These are phyloP conservation scores for Polylopha cassiicola DNA, from an alignment of 2,888 invertebrate species.

Conservation along the genomic window DNA sequence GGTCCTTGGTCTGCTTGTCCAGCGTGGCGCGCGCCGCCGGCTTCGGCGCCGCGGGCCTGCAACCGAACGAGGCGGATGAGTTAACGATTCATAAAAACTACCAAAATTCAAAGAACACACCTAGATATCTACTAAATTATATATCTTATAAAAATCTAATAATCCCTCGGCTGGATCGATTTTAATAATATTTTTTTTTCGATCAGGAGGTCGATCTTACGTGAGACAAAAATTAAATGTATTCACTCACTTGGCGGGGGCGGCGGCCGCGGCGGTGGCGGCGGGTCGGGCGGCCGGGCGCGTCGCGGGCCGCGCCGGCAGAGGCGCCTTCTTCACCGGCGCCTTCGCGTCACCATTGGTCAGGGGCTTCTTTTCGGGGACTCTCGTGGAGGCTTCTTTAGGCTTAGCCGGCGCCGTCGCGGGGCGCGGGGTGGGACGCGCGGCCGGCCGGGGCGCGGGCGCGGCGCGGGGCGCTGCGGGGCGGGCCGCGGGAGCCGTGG, in stretches of 20 bases:
- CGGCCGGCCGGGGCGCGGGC: slow-evolving; percentile 24
- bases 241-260: slow-evolving; percentile 37
- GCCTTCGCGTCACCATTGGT: slow-evolving; percentile 76
- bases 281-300: slow-evolving; percentile 33
- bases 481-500: background rate
- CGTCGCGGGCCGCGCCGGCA: slow-evolving; percentile 32
- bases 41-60: slow-evolving; percentile 44
- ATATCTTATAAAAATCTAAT: too few species aligned
- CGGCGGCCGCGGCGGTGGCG: slow-evolving; percentile 30
- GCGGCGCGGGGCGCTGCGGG: slow-evolving; percentile 17
- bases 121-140: too few species aligned
- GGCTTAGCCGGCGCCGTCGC: slow-evolving; percentile 36
- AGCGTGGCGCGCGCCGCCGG: slow-evolving; percentile 38
- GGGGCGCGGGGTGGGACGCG: slow-evolving; percentile 27
- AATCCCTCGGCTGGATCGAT: too few species aligned
- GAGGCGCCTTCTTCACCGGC: slow-evolving; percentile 21
- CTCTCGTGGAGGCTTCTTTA: slow-evolving; percentile 36
- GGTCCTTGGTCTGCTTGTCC: slow-evolving; percentile 82
- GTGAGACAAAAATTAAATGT: background rate
- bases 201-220: too few species aligned
- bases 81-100: too few species aligned
- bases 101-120: too few species aligned
- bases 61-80: slow-evolving; percentile 9
- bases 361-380: slow-evolving; percentile 70
- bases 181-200: too few species aligned